Evolutionary conservation across 2,113 vertebrate genomes (phyloP), one percentile per base, ranked within the genome.

Genomic region (Heteronetta atricapilla): DNA sequence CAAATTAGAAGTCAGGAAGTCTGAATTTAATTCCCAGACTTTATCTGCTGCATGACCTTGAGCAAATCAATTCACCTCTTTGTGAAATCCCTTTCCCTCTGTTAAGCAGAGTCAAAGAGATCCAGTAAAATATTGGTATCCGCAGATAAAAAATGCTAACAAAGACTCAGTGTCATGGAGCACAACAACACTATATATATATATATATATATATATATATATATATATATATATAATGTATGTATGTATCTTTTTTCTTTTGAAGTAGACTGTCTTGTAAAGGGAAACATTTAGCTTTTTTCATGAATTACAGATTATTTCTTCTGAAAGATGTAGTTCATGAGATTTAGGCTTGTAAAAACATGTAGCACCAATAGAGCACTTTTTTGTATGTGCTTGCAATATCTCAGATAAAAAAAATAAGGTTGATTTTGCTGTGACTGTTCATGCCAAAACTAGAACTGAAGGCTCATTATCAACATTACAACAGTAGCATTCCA

Each of bases 11-110:
- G 50, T 81, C 48, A 94, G 67, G 56, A 90, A 92, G 80, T 77
- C 69, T 88, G 77, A 42, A 81, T 85, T 86, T 69, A 90, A 28
- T n/a, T 86, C 69, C 63, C 6, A 2, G 18, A 19, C 52, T 91
- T 68, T 67, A 44, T 86, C 42, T 93, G 56, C 72, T 75, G 70
- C 68, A 67, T 78, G 72, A 95, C 88, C 73, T 75, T 88, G 16
- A 88, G 56, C 22, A 74, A 82, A 88, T 83, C 67, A 91, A 38
- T 89, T 93, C 75, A 74, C 46, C 42, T 83, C 18, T 53, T 26
- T 81, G 56, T 67, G 60, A 68, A 42, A 38, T 53, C 70, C 64
- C 48, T 77, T 81, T 59, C 34, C 13, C n/a, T 82, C 52, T 58
- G 63, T 38, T 88, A 89, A 74, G 53, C 31, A 87, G 19, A 88